These are phyloP conservation scores for Drosophila subsilvestris DNA, from an alignment of 2,888 invertebrate genomes.

Conservation along the genomic window DNA sequence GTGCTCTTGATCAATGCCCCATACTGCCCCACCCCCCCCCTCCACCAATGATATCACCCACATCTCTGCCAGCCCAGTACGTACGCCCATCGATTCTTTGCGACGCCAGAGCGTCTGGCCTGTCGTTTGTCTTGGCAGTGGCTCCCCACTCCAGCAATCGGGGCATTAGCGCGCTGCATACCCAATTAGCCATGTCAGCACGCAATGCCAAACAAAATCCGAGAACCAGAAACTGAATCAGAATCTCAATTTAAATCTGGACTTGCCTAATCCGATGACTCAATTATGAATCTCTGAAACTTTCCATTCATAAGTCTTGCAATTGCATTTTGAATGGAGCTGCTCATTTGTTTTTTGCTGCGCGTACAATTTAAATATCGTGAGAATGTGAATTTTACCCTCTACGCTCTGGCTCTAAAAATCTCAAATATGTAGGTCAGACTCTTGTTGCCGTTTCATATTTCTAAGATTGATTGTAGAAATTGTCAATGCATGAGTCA, in stretches of 20 bases:
- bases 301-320: slow-evolving; percentile 32
- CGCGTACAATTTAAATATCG: no score
- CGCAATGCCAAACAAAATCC: slow-evolving; percentile 3
- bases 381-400: not conserved
- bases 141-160: slow-evolving; percentile 1
- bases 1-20: slow-evolving; percentile 44
- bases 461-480: slow-evolving; percentile 27
- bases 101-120: slow-evolving; percentile 67
- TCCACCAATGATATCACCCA: slow-evolving; percentile 64
- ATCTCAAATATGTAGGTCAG: slow-evolving; percentile 31
- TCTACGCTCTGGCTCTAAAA: not conserved
- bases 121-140: not conserved
- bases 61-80: slow-evolving; percentile 25
- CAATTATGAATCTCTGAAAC: slow-evolving; percentile 15
- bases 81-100: slow-evolving; percentile 61
- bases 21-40: slow-evolving; percentile 7
- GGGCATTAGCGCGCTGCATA: slow-evolving; percentile 32
- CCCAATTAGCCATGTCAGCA: slow-evolving; percentile 30
- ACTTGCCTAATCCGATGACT: slow-evolving; percentile 5
- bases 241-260: slow-evolving; percentile 6
- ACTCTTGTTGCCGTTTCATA: slow-evolving; percentile 10
- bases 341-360: slow-evolving; percentile 3
- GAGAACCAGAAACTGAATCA: not conserved
- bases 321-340: slow-evolving; percentile 28
- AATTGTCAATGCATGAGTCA: slow-evolving; percentile 24